phyloP scores from a whole-genome alignment of 2,888 invertebrate genomes.

The Himalopsyche anomala region DNA sequence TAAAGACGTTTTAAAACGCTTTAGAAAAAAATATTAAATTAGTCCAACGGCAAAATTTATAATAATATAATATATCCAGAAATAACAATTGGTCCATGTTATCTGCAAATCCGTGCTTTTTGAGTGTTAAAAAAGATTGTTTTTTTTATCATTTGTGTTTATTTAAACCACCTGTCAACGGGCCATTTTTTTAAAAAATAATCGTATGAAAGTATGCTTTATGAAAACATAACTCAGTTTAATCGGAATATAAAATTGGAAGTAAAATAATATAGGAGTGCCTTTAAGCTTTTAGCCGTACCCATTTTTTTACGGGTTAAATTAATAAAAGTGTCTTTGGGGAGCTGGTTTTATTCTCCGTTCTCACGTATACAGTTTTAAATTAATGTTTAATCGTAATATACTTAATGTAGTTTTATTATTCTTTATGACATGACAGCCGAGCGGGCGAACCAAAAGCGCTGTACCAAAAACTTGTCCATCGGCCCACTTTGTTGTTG shows the following conservation, averaged over 20 bases:
- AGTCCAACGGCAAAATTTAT: no score
- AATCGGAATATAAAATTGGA: neutral
- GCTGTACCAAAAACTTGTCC: neutral
- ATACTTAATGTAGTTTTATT: neutral
- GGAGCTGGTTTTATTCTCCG: neutral
- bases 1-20: no score
- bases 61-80: no score
- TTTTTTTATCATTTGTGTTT: no score
- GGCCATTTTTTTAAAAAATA: neutral
- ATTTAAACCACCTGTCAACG: no score
- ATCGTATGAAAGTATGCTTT: neutral
- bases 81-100: no score
- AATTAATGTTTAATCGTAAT: neutral
- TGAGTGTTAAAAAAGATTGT: no score
- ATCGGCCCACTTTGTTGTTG: slow-evolving; percentile 5
- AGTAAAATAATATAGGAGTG: neutral
- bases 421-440: slow-evolving; percentile 28
- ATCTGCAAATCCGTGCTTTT: no score
- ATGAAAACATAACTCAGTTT: neutral
- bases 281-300: neutral
- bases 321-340: neutral
- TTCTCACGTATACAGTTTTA: neutral
- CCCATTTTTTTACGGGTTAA: neutral
- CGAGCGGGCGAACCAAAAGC: neutral
- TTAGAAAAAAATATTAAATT: no score